Conservation (phyloP, 2,888 invertebrate species). For the Griposia aprilina region DNA sequence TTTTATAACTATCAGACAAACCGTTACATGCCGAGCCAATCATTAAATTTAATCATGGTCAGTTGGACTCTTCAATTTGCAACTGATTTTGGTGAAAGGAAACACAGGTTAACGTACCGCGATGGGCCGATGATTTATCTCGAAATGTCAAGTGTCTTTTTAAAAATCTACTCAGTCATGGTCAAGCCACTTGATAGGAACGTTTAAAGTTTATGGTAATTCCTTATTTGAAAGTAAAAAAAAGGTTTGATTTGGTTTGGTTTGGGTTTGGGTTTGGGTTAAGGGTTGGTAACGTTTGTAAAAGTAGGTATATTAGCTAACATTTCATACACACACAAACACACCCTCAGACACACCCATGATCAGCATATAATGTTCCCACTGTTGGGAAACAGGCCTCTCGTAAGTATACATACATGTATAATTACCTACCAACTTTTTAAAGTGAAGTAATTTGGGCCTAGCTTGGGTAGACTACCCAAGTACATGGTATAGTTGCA, state of each 20-base stretch:
- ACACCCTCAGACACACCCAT: too few species aligned
- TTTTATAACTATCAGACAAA: slow-evolving; percentile 57
- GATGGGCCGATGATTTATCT: slow-evolving; percentile 66
- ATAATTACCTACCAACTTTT: background rate
- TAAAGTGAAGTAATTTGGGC: background rate
- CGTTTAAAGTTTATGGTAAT: slow-evolving; percentile 47
- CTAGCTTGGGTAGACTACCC: too few species aligned
- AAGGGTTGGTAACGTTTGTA: too few species aligned
- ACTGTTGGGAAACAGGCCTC: too few species aligned
- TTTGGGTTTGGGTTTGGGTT: too few species aligned
- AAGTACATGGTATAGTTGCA: too few species aligned
- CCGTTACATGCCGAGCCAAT: slow-evolving; percentile 65
- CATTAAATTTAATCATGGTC: slow-evolving; percentile 74
- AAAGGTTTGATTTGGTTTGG: too few species aligned
- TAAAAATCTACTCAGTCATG: slow-evolving; percentile 67
- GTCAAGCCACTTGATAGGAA: slow-evolving; percentile 51
- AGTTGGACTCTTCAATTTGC: slow-evolving; percentile 70
- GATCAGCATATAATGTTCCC: too few species aligned
- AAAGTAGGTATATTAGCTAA: slow-evolving; percentile 28
- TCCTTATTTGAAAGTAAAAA: slow-evolving; percentile 44
- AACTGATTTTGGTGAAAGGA: slow-evolving; percentile 78
- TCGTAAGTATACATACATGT: too few species aligned
- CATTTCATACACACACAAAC: background rate
- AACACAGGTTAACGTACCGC: slow-evolving; percentile 70
- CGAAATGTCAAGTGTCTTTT: slow-evolving; percentile 73